Percentiles rank a stretch among this genome's conserved stretches.
Evolutionary conservation across 2,113 vertebrate species (phyloP).

Genomic region (Xerus inauris): DNA sequence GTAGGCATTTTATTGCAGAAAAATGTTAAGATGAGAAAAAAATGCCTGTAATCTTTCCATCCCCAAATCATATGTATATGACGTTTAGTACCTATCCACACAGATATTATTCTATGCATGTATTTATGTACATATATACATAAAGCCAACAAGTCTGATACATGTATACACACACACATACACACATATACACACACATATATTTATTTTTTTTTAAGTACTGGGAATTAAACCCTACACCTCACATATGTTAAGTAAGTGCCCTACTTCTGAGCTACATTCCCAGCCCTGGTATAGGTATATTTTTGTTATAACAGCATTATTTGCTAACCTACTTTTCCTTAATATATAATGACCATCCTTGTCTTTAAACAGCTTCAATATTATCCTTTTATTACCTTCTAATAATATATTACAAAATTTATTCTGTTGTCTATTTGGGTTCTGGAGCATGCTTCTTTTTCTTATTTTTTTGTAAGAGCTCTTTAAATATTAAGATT

Average conservation of each 20-base stretch:
- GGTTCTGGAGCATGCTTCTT: not conserved
- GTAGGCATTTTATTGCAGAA: slow-evolving; percentile 32
- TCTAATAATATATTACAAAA: not conserved
- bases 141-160: not conserved
- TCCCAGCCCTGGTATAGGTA: not conserved
- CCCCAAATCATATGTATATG: slow-evolving; percentile 2
- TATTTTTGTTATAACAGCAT: slow-evolving; percentile 21
- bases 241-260: no score
- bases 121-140: slow-evolving; percentile 19
- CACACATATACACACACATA: no score
- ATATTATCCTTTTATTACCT: not conserved
- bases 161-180: no score
- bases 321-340: slow-evolving; percentile 27
- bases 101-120: slow-evolving; percentile 21
- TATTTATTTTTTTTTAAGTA: no score
- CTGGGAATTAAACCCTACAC: no score
- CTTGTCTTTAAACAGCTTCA: not conserved
- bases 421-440: not conserved
- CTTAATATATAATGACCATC: not conserved
- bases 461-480: not conserved
- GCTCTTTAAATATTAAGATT: slow-evolving; percentile 40
- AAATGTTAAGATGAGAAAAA: slow-evolving; percentile 46
- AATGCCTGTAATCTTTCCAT: not conserved
- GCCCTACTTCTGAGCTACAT: no score
- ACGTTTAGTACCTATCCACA: not conserved